These are phyloP conservation scores for Stenchaetothrips biformis DNA, from an alignment of 2,888 invertebrate genomes.

Conservation along the genomic window DNA sequence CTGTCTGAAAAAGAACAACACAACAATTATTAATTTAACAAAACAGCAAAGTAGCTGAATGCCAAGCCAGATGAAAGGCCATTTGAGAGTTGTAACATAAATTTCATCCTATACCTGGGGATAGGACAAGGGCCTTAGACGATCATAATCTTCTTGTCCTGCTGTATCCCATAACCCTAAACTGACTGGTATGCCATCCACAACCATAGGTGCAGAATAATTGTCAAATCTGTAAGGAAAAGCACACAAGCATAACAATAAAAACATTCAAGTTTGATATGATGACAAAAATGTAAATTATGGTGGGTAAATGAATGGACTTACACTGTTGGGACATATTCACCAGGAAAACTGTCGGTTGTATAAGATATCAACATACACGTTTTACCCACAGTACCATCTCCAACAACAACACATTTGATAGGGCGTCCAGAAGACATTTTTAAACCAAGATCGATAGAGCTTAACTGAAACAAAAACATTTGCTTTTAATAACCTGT, in stretches of 20 bases:
- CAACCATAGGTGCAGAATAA: constrained; percentile 98
- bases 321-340: constrained; percentile 94
- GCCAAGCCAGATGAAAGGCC: too few species aligned
- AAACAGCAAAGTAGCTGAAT: background rate
- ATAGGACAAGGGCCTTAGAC: constrained; percentile 91
- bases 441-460: constrained; percentile 36
- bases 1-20: constrained; percentile 62
- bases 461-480: background rate
- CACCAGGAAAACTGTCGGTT: constrained; percentile 87
- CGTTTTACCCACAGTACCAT: constrained; percentile 90
- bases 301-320: constrained; percentile 44
- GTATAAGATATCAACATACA: constrained; percentile 92
- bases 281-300: background rate
- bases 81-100: background rate
- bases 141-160: constrained; percentile 95
- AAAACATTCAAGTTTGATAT: constrained; percentile 28
- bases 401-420: constrained; percentile 88
- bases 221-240: constrained; percentile 80
- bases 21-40: constrained; percentile 23
- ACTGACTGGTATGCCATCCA: constrained; percentile 95
- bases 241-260: constrained; percentile 33
- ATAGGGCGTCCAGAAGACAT: constrained; percentile 92
- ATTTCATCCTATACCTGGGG: constrained; percentile 58
- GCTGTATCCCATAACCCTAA: constrained; percentile 98
- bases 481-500: background rate